These are phyloP conservation scores for Thinocorus orbignyianus DNA, from an alignment of 2,113 vertebrate genomes.

Conservation along the genomic window DNA sequence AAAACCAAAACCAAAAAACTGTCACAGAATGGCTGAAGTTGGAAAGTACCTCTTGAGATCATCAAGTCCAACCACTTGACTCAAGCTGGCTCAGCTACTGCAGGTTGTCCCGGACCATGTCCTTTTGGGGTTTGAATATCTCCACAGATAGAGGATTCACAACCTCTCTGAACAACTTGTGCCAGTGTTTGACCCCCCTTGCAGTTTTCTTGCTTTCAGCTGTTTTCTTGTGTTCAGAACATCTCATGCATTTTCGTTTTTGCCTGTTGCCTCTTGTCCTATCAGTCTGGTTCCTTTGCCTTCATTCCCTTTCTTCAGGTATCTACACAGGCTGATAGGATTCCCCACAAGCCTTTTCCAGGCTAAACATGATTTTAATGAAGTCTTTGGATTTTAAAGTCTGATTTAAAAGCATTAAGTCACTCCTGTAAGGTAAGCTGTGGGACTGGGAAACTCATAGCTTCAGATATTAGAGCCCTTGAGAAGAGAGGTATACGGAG, in stretches of 20 bases:
- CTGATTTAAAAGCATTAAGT: background rate
- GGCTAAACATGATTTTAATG: background rate
- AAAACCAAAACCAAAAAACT: background rate
- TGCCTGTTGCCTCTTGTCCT: background rate
- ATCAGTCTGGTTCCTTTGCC: background rate
- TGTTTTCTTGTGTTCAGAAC: background rate
- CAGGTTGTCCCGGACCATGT: background rate
- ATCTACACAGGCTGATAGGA: background rate
- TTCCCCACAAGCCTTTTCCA: background rate
- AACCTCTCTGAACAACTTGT: background rate
- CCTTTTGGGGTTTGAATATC: background rate
- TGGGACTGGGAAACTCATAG: background rate
- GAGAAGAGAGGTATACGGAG: fast-evolving
- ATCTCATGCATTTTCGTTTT: background rate
- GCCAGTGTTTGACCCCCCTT: background rate
- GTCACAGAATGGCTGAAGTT: background rate
- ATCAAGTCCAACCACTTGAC: background rate
- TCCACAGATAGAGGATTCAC: background rate
- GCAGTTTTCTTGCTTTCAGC: no score
- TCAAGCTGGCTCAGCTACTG: background rate
- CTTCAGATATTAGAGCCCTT: background rate
- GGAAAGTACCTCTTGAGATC: background rate
- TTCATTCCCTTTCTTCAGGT: background rate
- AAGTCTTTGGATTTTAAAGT: background rate
- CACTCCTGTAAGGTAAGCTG: background rate